Evolutionary conservation across 2,797 vertebrate species (phyloP).

Genomic region (Dryobates pubescens): DNA sequence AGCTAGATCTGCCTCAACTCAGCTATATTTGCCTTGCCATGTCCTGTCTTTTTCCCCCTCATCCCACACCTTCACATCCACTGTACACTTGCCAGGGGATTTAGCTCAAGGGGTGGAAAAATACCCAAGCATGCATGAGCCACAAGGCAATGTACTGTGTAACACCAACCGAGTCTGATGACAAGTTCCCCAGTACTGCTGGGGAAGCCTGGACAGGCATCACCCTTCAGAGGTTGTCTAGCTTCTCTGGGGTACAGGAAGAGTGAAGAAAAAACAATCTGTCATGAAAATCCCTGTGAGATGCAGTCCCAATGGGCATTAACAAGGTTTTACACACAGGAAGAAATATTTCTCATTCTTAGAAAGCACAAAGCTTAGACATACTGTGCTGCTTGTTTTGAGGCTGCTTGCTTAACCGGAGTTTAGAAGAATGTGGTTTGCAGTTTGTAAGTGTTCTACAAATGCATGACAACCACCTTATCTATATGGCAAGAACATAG

Average conservation of each 20-base stretch:
- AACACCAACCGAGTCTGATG: background rate
- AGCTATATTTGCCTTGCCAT: background rate
- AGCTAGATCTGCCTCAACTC: background rate
- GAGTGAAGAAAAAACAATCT: background rate
- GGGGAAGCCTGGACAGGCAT: background rate
- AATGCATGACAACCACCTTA: background rate
- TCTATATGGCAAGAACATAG: background rate
- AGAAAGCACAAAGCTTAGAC: background rate
- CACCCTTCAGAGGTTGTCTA: background rate
- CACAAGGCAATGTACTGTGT: rapidly evolving
- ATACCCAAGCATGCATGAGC: background rate
- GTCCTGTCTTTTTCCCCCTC: background rate
- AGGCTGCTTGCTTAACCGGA: background rate
- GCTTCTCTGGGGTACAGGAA: background rate
- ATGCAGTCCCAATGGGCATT: background rate
- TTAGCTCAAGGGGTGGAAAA: background rate
- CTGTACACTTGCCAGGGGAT: background rate
- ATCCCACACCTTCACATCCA: too few relatives aligned
- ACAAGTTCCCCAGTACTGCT: background rate
- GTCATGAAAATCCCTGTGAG: background rate
- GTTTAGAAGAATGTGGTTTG: background rate
- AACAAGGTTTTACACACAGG: background rate
- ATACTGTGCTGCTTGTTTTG: background rate
- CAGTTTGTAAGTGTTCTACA: background rate
- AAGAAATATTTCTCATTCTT: background rate